Evolutionary conservation across 1,140 invertebrate genomes (phyloP).

Genomic region (Drosophila elegans): DNA sequence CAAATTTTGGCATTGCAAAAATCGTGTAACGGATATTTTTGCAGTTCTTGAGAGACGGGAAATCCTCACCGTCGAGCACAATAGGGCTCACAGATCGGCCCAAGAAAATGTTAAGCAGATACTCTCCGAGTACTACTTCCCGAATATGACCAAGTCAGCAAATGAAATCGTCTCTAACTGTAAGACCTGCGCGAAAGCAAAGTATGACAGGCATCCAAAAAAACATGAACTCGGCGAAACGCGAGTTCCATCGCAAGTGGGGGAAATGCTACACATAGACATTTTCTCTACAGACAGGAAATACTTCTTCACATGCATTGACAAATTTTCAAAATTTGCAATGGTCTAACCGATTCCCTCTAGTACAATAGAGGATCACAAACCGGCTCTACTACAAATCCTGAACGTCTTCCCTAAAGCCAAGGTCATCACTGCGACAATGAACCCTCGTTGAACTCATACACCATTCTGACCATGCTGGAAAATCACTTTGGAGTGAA

Average conservation of each 20-base stretch:
- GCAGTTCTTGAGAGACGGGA: background rate
- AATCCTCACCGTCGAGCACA: background rate
- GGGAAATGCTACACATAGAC: too few relatives aligned
- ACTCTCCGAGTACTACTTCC: constrained; percentile 1
- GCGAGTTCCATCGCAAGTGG: background rate
- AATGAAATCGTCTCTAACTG: background rate
- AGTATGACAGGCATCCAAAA: background rate
- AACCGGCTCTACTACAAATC: too few relatives aligned
- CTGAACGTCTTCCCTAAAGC: background rate
- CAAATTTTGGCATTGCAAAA: too few relatives aligned
- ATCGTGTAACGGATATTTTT: too few relatives aligned
- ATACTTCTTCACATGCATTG: too few relatives aligned
- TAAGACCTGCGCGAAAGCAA: background rate
- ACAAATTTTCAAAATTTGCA: background rate
- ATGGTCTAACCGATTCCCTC: too few relatives aligned
- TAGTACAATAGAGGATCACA: too few relatives aligned
- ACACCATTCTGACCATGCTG: too few relatives aligned
- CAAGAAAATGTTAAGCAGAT: constrained; percentile 9
- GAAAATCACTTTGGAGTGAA: constrained; percentile 15
- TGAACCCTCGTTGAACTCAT: too few relatives aligned
- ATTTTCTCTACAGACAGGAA: too few relatives aligned
- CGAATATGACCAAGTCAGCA: background rate
- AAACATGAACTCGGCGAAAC: background rate
- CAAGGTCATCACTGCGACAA: too few relatives aligned
- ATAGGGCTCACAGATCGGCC: background rate